Base-by-base conservation (phyloP, 37 sponge, comb jelly and placozoan genomes). In the Halichondria panicea region DNA sequence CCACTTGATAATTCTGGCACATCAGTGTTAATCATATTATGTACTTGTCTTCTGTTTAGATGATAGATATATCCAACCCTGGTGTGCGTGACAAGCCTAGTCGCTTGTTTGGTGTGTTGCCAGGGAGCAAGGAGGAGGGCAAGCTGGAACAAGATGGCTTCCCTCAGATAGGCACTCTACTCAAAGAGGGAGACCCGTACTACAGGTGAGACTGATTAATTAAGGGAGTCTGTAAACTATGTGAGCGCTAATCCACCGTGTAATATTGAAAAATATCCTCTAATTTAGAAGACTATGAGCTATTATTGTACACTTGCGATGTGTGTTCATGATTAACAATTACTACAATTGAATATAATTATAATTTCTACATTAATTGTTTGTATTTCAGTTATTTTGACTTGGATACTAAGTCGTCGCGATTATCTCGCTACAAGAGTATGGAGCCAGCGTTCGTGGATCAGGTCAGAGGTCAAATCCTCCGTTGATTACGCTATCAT, bases 61-160 rank as follows among this genome's bases (percentile, higher is more conserved):
- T 82, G 37, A 72, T 82, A 44, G 82, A 82, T 35, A 44, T 82
- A 37, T 18, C 70, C 21, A 63, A 63, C 61, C 58, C 70, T 79
- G 59, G 35, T 3, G 62, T 61, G n/a, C 56, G 70, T 60, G 80
- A 70, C 9, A 24, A 33, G 2, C 60, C 60, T 40, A 43, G 37
- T 15, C 70, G 68, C 31, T 57, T 57, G 60, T 79, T 79, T 79
- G 80, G 80, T 35, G 58, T 55, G 3, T 12, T 67, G 9, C 85
- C 81, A 28, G 82, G 69, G 0, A 82, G 85, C 43, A 76, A 79
- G 60, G 28, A 42, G 11, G 75, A 55, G 28, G 85, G 42, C 4
- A 69, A 27, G 18, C 66, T 98, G 46, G 99, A 98, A 59, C 13
- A 43, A 1, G 95, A 98, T 77, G 99, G 99, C 0, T 75, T 98